Conservation (phyloP, 2,888 invertebrate species). For the Drosophila acutilabella region DNA sequence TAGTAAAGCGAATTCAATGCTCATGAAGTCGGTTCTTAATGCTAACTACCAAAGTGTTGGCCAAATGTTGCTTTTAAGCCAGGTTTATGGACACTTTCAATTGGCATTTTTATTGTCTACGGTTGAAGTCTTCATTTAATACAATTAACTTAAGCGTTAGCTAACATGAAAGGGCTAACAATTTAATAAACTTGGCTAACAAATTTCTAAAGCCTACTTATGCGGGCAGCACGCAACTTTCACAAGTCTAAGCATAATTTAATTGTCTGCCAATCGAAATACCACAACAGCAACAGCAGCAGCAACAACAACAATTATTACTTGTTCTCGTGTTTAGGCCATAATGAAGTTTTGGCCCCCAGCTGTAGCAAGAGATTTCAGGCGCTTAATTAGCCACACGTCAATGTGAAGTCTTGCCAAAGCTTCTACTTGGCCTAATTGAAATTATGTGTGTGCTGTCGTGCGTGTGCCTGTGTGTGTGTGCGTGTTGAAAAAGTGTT, state of each 20-base stretch:
- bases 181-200: constrained; percentile 10
- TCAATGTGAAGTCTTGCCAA: constrained; percentile 37
- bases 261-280: constrained; percentile 65
- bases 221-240: constrained; percentile 38
- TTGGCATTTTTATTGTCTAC: not conserved
- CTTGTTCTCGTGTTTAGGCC: constrained; percentile 15
- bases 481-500: constrained; percentile 4
- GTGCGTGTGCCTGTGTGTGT: constrained; percentile 7
- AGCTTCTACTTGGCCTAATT: constrained; percentile 61
- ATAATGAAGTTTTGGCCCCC: constrained; percentile 35
- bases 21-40: constrained; percentile 4
- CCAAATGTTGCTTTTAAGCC: not conserved
- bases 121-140: not conserved
- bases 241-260: constrained; percentile 59
- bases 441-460: constrained; percentile 56
- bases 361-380: constrained; percentile 45
- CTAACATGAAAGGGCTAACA: not conserved
- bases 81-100: not conserved
- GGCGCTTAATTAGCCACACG: constrained; percentile 67
- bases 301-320: constrained; percentile 52
- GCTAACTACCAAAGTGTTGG: not conserved
- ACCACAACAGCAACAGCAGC: constrained; percentile 18
- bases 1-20: constrained; percentile 6
- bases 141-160: constrained; percentile 3
- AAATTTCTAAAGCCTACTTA: constrained; percentile 49